Conservation (phyloP, 2,113 vertebrate species). For the Passerina amoena region DNA sequence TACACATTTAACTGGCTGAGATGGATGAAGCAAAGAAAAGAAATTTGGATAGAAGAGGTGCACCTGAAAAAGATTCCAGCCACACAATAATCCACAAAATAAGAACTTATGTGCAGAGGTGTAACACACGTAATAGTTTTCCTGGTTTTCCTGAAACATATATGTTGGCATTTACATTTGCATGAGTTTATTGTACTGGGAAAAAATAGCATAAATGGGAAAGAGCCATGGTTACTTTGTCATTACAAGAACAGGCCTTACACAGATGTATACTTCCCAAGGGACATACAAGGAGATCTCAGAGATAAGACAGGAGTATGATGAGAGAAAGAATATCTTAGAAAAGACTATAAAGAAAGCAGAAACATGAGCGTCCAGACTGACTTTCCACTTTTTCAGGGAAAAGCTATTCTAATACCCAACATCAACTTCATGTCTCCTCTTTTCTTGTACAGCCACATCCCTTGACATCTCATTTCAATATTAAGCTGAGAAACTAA, state of each 20-base stretch:
- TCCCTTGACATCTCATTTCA: neutral
- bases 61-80: constrained; percentile 50
- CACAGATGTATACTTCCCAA: neutral
- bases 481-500: neutral
- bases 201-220: neutral
- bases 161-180: neutral
- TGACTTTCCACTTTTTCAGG: neutral
- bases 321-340: neutral
- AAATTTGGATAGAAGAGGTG: neutral
- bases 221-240: neutral
- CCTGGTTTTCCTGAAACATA: neutral
- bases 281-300: neutral
- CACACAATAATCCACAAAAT: constrained; percentile 33
- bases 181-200: neutral
- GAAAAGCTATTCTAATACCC: neutral
- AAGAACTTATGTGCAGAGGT: constrained; percentile 46
- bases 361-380: neutral
- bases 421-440: neutral
- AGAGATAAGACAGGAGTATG: neutral
- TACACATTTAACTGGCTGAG: constrained; percentile 37
- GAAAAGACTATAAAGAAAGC: neutral
- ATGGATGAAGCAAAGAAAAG: constrained; percentile 50
- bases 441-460: neutral
- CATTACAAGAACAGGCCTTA: neutral
- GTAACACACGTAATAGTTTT: neutral